Evolutionary conservation across 2,797 vertebrate genomes (phyloP).

Genomic region (Amblyraja radiata): DNA sequence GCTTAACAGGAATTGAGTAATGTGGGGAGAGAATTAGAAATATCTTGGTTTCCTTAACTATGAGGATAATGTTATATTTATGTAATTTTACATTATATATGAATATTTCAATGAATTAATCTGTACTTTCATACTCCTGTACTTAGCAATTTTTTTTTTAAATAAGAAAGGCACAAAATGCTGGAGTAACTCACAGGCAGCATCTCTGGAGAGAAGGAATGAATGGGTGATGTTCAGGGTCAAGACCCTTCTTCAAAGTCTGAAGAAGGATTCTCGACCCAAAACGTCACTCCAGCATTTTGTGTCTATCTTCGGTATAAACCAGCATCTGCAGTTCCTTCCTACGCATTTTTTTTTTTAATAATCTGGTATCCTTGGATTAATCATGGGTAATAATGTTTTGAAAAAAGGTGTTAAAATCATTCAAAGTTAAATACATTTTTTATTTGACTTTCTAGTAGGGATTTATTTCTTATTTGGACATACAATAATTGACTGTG

Average conservation of each 20-base stretch:
- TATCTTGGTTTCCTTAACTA: conserved; percentile 43
- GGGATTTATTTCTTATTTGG: not conserved
- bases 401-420: not conserved
- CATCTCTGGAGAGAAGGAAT: too few relatives aligned
- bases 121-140: not conserved
- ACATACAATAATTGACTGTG: conserved; percentile 32
- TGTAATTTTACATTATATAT: conserved; percentile 1
- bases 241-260: too few relatives aligned
- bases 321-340: too few relatives aligned
- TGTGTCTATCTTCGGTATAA: too few relatives aligned
- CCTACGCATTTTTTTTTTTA: not conserved
- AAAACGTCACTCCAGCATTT: too few relatives aligned
- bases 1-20: conserved; percentile 46
- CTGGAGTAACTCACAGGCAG: too few relatives aligned
- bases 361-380: not conserved
- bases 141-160: not conserved
- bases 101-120: not conserved
- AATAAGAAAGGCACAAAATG: too few relatives aligned
- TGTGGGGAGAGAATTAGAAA: conserved; percentile 47
- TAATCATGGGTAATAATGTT: not conserved
- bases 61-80: conserved; percentile 3
- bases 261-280: too few relatives aligned
- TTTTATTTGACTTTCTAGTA: too few relatives aligned
- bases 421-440: not conserved
- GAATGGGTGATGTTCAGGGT: too few relatives aligned